These are phyloP conservation scores for Phalanger gymnotis DNA, from an alignment of 2,797 vertebrate species.

Conservation along the genomic window DNA sequence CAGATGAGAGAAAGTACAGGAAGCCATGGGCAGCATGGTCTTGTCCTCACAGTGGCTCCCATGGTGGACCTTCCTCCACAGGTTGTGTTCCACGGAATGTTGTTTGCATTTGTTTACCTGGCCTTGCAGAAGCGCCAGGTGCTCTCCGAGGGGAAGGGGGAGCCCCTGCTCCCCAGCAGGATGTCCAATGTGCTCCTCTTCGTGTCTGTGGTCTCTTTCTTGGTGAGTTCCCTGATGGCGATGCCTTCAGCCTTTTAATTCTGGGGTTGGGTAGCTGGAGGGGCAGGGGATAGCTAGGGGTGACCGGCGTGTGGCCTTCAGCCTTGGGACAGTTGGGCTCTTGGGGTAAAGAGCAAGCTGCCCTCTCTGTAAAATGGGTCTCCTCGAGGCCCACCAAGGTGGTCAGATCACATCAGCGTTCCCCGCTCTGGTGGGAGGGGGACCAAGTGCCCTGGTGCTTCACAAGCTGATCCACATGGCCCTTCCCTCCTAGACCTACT, in stretches of 20 bases:
- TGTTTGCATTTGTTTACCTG: constrained; percentile 97
- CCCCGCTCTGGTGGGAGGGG: no score
- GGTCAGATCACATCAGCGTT: no score
- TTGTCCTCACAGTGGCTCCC: no score
- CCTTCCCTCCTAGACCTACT: constrained; percentile 90
- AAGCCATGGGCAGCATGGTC: no score
- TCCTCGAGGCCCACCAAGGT: no score
- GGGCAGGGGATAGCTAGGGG: no score
- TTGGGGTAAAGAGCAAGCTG: background rate
- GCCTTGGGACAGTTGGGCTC: background rate
- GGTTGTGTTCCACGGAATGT: constrained; percentile 97
- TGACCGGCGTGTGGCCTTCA: no score
- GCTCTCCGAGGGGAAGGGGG: constrained; percentile 95
- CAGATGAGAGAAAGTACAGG: no score
- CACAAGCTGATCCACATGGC: background rate
- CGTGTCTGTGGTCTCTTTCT: constrained; percentile 92
- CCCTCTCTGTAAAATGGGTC: no score
- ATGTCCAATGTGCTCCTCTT: constrained; percentile 95
- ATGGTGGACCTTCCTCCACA: constrained; percentile 74
- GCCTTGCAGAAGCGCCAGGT: constrained; percentile 93
- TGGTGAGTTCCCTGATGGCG: constrained; percentile 87
- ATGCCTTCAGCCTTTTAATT: background rate
- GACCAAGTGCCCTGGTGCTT: no score
- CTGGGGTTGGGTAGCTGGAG: background rate
- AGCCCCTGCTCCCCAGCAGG: constrained; percentile 92